Evolutionary conservation across 2,888 invertebrate species (phyloP).

Genomic region (Ophion slaviceki): DNA sequence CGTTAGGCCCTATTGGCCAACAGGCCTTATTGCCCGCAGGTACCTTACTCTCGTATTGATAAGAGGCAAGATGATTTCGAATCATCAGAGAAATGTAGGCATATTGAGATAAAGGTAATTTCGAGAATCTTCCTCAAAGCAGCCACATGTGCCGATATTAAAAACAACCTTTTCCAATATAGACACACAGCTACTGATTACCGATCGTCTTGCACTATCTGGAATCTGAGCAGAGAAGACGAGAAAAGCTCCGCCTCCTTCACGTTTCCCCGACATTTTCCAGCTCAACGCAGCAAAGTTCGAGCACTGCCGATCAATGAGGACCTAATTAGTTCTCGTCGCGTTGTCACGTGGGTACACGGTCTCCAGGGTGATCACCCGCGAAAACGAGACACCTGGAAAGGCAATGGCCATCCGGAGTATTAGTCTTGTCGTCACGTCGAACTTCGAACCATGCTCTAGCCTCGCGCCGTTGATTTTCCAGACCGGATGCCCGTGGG

Average conservation of each 20-base stretch:
- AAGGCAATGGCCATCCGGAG: constrained; percentile 29
- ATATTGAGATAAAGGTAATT: not conserved
- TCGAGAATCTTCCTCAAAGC: not conserved
- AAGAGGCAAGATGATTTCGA: not conserved
- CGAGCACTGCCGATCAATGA: constrained; percentile 55
- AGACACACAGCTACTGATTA: constrained; percentile 19
- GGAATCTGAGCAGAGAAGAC: not conserved
- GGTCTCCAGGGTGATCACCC: constrained; percentile 30
- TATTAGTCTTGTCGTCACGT: constrained; percentile 54
- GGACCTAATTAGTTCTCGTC: constrained; percentile 62
- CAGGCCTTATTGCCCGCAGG: no score
- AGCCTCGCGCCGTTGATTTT: constrained; percentile 35
- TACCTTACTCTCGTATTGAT: not conserved
- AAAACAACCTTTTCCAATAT: not conserved
- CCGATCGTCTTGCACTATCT: constrained; percentile 12
- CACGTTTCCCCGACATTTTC: constrained; percentile 11
- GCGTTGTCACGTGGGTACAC: constrained; percentile 28
- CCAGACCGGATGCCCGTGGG: constrained; percentile 13
- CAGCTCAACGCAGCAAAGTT: constrained; percentile 35
- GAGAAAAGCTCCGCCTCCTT: constrained; percentile 27
- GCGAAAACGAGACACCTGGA: constrained; percentile 28
- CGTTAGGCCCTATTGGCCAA: no score
- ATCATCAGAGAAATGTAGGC: not conserved
- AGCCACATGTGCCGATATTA: not conserved
- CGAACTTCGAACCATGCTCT: constrained; percentile 4